Conservation (phyloP, 1,140 invertebrate species). For the Hylaeus anthracinus region DNA sequence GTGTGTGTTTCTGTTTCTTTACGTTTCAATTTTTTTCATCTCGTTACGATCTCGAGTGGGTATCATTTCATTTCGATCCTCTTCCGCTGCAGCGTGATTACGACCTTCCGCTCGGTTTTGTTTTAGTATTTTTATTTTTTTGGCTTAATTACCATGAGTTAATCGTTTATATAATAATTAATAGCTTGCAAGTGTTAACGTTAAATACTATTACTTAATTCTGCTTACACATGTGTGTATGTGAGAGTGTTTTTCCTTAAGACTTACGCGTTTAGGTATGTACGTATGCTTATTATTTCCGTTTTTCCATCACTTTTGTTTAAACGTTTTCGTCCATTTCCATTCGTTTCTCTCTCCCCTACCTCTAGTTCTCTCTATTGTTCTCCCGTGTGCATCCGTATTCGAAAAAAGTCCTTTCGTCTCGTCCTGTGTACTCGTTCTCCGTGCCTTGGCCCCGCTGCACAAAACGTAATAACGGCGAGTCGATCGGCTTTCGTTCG, state of each 20-base stretch:
- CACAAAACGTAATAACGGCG: slow-evolving; percentile 55
- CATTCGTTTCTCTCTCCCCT: neutral
- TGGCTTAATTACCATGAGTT: slow-evolving; percentile 52
- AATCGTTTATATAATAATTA: slow-evolving; percentile 80
- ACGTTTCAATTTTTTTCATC: slow-evolving; percentile 37
- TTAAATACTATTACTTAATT: slow-evolving; percentile 81
- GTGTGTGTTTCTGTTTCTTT: slow-evolving; percentile 58
- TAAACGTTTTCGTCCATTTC: neutral
- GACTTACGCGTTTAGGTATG: slow-evolving; percentile 67
- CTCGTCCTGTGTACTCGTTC: slow-evolving; percentile 52
- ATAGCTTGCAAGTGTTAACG: slow-evolving; percentile 81
- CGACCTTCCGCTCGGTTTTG: slow-evolving; percentile 60
- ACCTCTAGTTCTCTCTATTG: neutral
- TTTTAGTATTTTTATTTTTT: slow-evolving; percentile 53
- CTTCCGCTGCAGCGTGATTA: slow-evolving; percentile 57
- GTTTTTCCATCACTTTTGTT: slow-evolving; percentile 35
- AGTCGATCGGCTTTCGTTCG: slow-evolving; percentile 51
- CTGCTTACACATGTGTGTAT: slow-evolving; percentile 72
- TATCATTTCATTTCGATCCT: slow-evolving; percentile 40
- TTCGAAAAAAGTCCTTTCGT: slow-evolving; percentile 8
- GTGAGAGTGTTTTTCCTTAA: slow-evolving; percentile 62
- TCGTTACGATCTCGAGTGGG: slow-evolving; percentile 72
- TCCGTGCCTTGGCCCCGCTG: slow-evolving; percentile 48
- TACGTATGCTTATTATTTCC: slow-evolving; percentile 72
- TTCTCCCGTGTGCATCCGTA: neutral